These are phyloP conservation scores for Vanessa atalanta DNA, from an alignment of 1,140 invertebrate species.

Conservation along the genomic window DNA sequence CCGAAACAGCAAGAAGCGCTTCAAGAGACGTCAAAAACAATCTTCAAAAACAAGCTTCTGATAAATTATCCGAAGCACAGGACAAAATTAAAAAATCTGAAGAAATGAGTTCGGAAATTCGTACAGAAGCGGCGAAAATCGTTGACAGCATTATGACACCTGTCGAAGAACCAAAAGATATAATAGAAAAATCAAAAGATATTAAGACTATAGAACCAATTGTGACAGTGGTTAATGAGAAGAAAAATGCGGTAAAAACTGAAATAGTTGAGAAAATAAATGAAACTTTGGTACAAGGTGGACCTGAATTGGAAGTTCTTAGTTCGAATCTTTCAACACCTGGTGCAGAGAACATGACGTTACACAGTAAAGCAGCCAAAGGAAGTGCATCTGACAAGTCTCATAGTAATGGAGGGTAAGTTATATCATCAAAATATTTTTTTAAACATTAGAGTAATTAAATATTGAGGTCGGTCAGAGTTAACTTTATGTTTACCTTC, in stretches of 20 bases:
- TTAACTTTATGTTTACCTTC: too few relatives aligned
- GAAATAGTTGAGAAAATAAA: conserved; percentile 63
- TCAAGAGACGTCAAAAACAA: conserved; percentile 62
- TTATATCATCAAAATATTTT: conserved; percentile 15
- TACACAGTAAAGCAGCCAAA: conserved; percentile 55
- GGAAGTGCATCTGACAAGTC: conserved; percentile 67
- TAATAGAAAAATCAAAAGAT: conserved; percentile 50
- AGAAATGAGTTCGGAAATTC: conserved; percentile 58
- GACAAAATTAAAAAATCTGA: conserved; percentile 62
- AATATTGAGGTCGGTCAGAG: too few relatives aligned
- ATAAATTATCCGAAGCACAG: conserved; percentile 59
- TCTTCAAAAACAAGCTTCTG: conserved; percentile 31
- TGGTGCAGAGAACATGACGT: conserved; percentile 51
- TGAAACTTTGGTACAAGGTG: conserved; percentile 72
- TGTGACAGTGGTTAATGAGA: conserved; percentile 75
- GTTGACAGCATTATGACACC: conserved; percentile 70
- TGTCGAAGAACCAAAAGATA: conserved; percentile 64
- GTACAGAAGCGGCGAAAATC: conserved; percentile 66
- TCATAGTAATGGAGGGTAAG: conserved; percentile 76
- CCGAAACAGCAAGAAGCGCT: conserved; percentile 48
- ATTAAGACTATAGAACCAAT: conserved; percentile 70
- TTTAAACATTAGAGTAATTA: not conserved
- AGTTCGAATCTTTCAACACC: conserved; percentile 76
- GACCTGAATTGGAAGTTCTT: conserved; percentile 75
- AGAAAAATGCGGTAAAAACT: conserved; percentile 48